These are phyloP conservation scores for Bellardia bayeri DNA, from an alignment of 2,888 invertebrate species.

Conservation along the genomic window DNA sequence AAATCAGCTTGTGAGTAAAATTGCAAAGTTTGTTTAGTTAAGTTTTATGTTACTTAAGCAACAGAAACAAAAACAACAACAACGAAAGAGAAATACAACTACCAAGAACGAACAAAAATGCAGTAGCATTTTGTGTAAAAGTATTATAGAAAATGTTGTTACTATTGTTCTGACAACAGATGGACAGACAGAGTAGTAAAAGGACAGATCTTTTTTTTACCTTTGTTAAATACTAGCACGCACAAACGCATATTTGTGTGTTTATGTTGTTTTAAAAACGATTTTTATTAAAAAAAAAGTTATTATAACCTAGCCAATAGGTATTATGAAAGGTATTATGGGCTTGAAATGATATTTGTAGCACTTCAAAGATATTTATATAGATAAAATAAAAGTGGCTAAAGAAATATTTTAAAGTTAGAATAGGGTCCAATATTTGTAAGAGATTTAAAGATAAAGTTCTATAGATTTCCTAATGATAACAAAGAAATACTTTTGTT, in stretches of 20 bases:
- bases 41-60: conserved; percentile 48
- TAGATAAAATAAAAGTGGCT: neutral
- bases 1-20: conserved; percentile 19
- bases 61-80: conserved; percentile 16
- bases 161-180: conserved; percentile 62
- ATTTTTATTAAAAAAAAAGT: conserved; percentile 46
- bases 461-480: no score
- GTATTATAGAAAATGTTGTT: conserved; percentile 58
- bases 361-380: neutral
- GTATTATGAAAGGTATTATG: conserved; percentile 1
- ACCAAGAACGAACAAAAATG: conserved; percentile 59
- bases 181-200: conserved; percentile 35
- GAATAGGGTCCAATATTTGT: no score
- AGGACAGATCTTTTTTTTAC: neutral
- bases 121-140: conserved; percentile 68
- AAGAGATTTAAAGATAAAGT: no score
- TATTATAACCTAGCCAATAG: neutral
- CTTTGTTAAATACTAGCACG: conserved; percentile 68
- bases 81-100: conserved; percentile 22
- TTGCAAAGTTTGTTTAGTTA: conserved; percentile 31
- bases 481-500: no score
- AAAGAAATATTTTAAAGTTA: no score
- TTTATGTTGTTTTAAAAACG: conserved; percentile 29
- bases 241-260: conserved; percentile 61
- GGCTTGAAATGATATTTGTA: conserved; percentile 5